Conservation (phyloP, 2,113 vertebrate species). For the Zosterops borbonicus region DNA sequence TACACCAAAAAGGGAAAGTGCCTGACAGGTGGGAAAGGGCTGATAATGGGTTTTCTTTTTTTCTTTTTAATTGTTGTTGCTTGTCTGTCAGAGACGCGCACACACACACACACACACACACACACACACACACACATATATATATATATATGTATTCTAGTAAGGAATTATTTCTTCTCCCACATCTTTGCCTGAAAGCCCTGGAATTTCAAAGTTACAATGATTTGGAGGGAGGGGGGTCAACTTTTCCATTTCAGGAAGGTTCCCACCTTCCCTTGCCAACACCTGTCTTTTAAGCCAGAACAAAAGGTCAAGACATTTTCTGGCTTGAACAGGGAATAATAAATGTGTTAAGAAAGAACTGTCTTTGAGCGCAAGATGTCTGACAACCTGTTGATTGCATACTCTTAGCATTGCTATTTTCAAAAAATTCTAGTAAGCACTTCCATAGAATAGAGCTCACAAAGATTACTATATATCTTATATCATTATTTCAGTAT, state of each 20-base stretch:
- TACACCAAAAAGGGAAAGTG: not conserved
- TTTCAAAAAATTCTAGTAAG: not conserved
- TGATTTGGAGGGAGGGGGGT: not conserved
- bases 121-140: too few relatives aligned
- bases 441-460: not conserved
- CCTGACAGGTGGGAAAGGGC: not conserved
- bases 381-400: not conserved
- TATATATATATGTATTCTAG: too few relatives aligned
- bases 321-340: not conserved
- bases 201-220: not conserved
- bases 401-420: not conserved
- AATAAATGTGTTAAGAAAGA: not conserved
- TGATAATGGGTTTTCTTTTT: not conserved
- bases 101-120: too few relatives aligned
- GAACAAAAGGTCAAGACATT: accelerated
- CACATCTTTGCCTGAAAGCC: not conserved
- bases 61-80: not conserved
- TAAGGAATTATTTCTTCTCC: not conserved
- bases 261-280: not conserved
- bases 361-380: accelerated
- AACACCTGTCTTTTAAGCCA: not conserved
- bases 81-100: too few relatives aligned
- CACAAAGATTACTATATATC: not conserved
- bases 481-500: not conserved
- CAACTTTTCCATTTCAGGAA: not conserved